Evolutionary conservation across 2,797 vertebrate genomes (phyloP).

Genomic region (Apogon talboti): DNA sequence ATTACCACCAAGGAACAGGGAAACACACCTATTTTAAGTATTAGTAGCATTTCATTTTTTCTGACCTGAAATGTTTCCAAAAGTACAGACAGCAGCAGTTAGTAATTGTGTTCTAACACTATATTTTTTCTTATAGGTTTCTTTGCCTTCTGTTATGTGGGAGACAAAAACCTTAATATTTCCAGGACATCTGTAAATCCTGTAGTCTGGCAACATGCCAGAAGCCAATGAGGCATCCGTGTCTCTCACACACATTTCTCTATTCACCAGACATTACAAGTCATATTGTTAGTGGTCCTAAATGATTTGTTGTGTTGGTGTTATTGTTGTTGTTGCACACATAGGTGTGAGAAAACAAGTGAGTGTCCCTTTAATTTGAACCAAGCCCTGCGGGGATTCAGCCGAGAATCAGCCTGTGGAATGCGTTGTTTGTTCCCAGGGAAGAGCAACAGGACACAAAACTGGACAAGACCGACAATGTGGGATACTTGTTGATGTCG

Average conservation of each 20-base stretch:
- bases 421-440: conserved; percentile 81
- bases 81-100: not conserved
- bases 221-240: conserved; percentile 33
- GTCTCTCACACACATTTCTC: not conserved
- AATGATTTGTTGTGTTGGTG: conserved; percentile 4
- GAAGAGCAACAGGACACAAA: conserved; percentile 59
- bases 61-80: not conserved
- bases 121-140: conserved; percentile 13
- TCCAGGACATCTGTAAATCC: conserved; percentile 55
- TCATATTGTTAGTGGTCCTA: conserved; percentile 9
- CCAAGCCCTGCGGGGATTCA: conserved; percentile 72
- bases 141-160: conserved; percentile 8
- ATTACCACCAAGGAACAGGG: conserved; percentile 35
- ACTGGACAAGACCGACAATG: conserved; percentile 60
- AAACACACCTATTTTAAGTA: conserved; percentile 11
- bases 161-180: conserved; percentile 74
- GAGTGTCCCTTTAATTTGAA: conserved; percentile 83
- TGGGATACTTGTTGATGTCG: conserved; percentile 32
- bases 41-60: conserved; percentile 13
- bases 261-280: conserved; percentile 17
- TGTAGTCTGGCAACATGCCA: conserved; percentile 45
- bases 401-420: conserved; percentile 75
- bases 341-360: conserved; percentile 62
- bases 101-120: conserved; percentile 14
- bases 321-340: not conserved